Percentiles rank a stretch among this genome's conserved stretches.
Conservation (phyloP, 64 coral and sea anemone genomes). For the Hydrozoanthus tunicans region DNA sequence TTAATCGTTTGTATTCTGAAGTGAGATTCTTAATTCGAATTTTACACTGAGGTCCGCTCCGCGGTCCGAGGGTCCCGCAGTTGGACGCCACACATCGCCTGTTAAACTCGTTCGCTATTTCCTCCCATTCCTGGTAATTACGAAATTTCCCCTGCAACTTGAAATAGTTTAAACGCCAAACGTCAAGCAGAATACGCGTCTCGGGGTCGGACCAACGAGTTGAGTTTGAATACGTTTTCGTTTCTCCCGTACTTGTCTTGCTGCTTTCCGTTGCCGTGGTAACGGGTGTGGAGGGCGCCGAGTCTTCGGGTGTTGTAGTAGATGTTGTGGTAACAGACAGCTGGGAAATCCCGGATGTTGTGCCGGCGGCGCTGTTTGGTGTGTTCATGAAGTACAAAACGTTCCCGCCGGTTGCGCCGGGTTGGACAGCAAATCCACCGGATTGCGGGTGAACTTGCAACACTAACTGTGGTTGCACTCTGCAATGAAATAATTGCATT, state of each 20-base stretch:
- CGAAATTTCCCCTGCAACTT: slow-evolving; percentile 73
- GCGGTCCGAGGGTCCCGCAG: slow-evolving; percentile 62
- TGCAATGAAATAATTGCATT: neutral
- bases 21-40: slow-evolving; percentile 88
- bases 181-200: slow-evolving; percentile 65
- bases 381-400: slow-evolving; percentile 54
- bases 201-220: slow-evolving; percentile 86
- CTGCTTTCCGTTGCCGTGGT: neutral
- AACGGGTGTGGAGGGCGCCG: neutral
- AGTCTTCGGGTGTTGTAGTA: neutral
- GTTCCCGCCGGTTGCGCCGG: slow-evolving; percentile 26
- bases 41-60: slow-evolving; percentile 91
- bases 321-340: slow-evolving; percentile 28
- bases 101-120: slow-evolving; percentile 87
- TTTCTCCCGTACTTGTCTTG: neutral
- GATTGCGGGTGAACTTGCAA: slow-evolving; percentile 48
- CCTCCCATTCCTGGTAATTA: slow-evolving; percentile 90
- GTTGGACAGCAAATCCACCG: slow-evolving; percentile 20
- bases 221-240: slow-evolving; percentile 64
- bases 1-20: slow-evolving; percentile 82
- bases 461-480: slow-evolving; percentile 45
- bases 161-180: slow-evolving; percentile 84
- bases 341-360: slow-evolving; percentile 32
- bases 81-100: slow-evolving; percentile 50
- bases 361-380: neutral